Conservation (phyloP, 2,888 invertebrate species). For the Trichogramma dendrolimi region DNA sequence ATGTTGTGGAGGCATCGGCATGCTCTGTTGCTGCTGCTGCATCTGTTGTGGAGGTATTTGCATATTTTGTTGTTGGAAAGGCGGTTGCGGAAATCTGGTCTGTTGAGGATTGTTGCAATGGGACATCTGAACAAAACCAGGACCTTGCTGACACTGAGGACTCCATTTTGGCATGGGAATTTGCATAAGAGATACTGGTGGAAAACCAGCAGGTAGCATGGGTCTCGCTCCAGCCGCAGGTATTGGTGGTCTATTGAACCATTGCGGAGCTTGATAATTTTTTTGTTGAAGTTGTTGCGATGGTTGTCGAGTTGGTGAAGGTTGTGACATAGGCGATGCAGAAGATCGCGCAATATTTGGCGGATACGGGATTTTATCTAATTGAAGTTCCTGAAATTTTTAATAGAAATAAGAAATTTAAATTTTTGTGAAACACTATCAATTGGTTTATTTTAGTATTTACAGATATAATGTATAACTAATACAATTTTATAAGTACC, state of each 20-base stretch:
- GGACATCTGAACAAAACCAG: slow-evolving; percentile 11
- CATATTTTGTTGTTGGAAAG: slow-evolving; percentile 22
- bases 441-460: not conserved
- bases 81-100: slow-evolving; percentile 30
- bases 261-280: not conserved
- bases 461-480: not conserved
- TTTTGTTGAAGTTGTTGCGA: slow-evolving; percentile 33
- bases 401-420: not conserved
- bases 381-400: slow-evolving; percentile 35
- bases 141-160: not conserved
- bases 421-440: too few relatives aligned
- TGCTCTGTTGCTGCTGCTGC: slow-evolving; percentile 22
- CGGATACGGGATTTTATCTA: slow-evolving; percentile 36
- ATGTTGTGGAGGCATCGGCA: slow-evolving; percentile 27
- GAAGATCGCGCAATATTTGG: not conserved
- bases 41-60: slow-evolving; percentile 26
- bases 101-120: slow-evolving; percentile 20
- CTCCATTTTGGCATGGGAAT: slow-evolving; percentile 18
- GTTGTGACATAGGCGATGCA: not conserved
- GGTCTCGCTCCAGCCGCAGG: slow-evolving; percentile 3
- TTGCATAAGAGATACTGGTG: slow-evolving; percentile 15
- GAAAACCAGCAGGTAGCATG: slow-evolving; percentile 20
- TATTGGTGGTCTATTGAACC: not conserved
- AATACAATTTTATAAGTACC: slow-evolving; percentile 27
- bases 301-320: slow-evolving; percentile 37